Conservation (phyloP, 2,797 vertebrate species). For the Sciaenops ocellatus region DNA sequence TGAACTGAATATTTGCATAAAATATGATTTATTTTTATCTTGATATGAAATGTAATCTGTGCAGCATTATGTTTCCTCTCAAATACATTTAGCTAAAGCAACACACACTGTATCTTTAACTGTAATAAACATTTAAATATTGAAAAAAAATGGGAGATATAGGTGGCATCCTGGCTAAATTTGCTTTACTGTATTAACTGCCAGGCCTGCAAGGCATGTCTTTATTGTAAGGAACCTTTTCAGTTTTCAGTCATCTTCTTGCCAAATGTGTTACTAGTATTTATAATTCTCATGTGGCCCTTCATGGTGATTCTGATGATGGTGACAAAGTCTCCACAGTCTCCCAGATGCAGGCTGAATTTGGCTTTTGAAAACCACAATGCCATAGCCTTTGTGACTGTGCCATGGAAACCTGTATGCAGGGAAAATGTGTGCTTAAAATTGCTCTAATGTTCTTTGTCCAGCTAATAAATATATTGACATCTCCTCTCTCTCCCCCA, state of each 20-base stretch:
- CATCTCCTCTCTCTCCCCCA: not conserved
- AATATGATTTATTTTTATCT: too few relatives aligned
- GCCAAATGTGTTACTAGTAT: not conserved
- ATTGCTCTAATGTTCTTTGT: not conserved
- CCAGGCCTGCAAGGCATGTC: too few relatives aligned
- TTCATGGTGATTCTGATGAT: not conserved
- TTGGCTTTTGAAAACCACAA: conserved; percentile 20
- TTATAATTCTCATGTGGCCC: not conserved
- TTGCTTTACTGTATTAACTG: too few relatives aligned
- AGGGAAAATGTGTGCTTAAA: not conserved
- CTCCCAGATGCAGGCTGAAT: conserved; percentile 13
- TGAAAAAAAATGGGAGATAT: not conserved
- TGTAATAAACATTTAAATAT: not conserved
- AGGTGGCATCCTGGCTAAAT: too few relatives aligned
- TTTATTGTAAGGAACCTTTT: too few relatives aligned
- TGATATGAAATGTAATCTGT: too few relatives aligned
- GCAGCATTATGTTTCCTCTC: too few relatives aligned
- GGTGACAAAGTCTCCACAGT: conserved; percentile 1
- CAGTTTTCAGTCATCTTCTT: too few relatives aligned
- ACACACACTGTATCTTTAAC: not conserved
- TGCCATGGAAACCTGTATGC: not conserved
- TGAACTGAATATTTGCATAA: too few relatives aligned
- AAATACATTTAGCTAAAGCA: not conserved
- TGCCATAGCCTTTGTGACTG: conserved; percentile 2
- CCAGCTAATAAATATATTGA: not conserved